phyloP scores from a whole-genome alignment of 2,888 invertebrate species.

The Eremobia ochroleuca region DNA sequence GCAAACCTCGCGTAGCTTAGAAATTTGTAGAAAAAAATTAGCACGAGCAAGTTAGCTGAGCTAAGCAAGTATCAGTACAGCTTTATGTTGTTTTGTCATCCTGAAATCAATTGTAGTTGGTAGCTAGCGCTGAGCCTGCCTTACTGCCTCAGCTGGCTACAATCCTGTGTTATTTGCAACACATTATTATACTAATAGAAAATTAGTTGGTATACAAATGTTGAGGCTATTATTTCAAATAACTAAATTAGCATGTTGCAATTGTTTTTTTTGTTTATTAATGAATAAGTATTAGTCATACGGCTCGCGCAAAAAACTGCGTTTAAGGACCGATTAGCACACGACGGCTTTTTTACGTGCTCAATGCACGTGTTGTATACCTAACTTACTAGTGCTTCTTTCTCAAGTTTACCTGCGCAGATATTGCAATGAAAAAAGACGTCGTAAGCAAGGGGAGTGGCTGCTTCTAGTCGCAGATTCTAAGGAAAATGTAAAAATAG shows the following conservation, averaged over 20 bases:
- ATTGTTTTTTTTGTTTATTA: neutral
- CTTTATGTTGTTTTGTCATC: neutral
- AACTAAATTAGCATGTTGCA: neutral
- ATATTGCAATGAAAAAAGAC: neutral
- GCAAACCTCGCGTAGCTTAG: neutral
- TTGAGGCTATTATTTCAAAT: conserved; percentile 16
- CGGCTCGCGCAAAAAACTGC: neutral
- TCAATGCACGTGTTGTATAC: neutral
- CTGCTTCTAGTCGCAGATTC: neutral
- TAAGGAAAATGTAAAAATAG: neutral
- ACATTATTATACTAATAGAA: neutral
- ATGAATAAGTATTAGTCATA: neutral
- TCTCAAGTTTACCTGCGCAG: neutral
- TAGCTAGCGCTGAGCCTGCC: neutral
- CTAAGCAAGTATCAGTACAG: neutral
- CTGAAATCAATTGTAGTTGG: neutral
- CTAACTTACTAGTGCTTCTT: neutral
- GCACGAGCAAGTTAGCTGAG: neutral
- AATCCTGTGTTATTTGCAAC: neutral
- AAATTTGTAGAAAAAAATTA: neutral
- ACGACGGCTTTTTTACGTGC: neutral
- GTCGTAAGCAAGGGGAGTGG: neutral
- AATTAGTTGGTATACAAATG: neutral
- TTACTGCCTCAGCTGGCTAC: neutral
- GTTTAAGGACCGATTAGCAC: neutral